A percentile compares a stretch with the other conserved stretches of the same genome.
phyloP scores from a whole-genome alignment of 2,797 vertebrate genomes.

The Percopsis omiscomaycus region DNA sequence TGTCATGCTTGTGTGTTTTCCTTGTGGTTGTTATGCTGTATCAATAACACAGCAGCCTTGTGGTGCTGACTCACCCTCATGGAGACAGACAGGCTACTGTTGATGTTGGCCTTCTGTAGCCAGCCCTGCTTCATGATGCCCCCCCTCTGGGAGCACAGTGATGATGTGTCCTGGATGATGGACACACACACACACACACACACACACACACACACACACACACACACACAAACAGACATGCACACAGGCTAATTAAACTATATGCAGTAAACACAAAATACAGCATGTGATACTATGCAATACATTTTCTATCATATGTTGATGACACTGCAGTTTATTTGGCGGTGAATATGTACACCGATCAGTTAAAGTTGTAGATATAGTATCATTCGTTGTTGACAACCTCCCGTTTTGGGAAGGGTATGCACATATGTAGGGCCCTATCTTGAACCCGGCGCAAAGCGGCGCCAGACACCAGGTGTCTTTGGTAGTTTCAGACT shows the following conservation, averaged over 20 bases:
- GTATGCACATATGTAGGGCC: too few species aligned
- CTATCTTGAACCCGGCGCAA: too few species aligned
- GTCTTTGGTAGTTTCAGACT: too few species aligned
- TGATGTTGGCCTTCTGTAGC: slow-evolving; percentile 96
- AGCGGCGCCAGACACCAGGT: too few species aligned
- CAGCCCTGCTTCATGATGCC: slow-evolving; percentile 97
- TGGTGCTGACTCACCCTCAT: slow-evolving; percentile 88
- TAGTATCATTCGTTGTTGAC: too few species aligned
- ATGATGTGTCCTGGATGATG: slow-evolving; percentile 83
- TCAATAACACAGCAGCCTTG: slow-evolving; percentile 14
- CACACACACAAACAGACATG: slow-evolving; percentile 9
- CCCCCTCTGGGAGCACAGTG: slow-evolving; percentile 93
- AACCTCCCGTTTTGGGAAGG: too few species aligned
- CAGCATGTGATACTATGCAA: too few species aligned
- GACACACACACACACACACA: slow-evolving; percentile 16
- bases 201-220: slow-evolving; percentile 17
- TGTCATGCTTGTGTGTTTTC: neutral
- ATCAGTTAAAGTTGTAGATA: too few species aligned
- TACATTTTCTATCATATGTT: too few species aligned
- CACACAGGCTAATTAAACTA: neutral
- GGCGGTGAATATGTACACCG: too few species aligned
- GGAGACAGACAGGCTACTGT: slow-evolving; percentile 95
- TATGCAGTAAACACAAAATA: neutral
- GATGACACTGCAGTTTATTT: too few species aligned
- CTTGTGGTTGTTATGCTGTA: neutral